Evolutionary conservation across 2,797 vertebrate genomes (phyloP).

Genomic region (Parambassis ranga): DNA sequence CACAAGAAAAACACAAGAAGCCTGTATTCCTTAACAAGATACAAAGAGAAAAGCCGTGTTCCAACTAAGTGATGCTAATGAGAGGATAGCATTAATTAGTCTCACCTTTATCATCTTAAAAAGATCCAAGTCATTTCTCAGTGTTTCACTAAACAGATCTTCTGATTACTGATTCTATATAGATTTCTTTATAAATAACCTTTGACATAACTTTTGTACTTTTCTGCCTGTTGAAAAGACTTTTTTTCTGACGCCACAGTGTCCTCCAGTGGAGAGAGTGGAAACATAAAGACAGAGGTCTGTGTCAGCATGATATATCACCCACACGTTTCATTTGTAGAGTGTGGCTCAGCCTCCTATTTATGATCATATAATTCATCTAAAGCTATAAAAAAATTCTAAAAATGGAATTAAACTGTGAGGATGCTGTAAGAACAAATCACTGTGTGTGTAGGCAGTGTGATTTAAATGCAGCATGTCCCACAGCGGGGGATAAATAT

Average conservation of each 20-base stretch:
- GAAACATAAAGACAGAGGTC: conserved; percentile 30
- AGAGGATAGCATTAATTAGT: conserved; percentile 1
- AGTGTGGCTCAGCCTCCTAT: neutral
- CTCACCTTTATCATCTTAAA: conserved; percentile 10
- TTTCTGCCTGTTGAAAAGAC: too few relatives aligned
- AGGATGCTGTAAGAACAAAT: conserved; percentile 11
- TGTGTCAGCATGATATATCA: conserved; percentile 1
- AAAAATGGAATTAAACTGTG: conserved; percentile 26
- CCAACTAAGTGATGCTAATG: conserved; percentile 4
- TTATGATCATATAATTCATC: conserved; percentile 28
- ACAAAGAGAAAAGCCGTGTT: conserved; percentile 1
- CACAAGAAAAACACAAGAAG: conserved; percentile 31
- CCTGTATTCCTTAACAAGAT: conserved; percentile 19
- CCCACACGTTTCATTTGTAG: conserved; percentile 12
- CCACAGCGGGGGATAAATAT: conserved; percentile 19
- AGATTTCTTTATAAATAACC: conserved; percentile 1
- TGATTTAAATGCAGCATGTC: conserved; percentile 25
- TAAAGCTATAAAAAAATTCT: conserved; percentile 26
- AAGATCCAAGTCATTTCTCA: conserved; percentile 29
- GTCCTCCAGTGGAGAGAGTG: conserved; percentile 66
- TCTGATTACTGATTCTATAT: conserved; percentile 19
- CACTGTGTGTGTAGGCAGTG: neutral
- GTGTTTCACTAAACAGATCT: neutral
- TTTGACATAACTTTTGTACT: conserved; percentile 2
- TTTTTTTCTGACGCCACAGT: conserved; percentile 70